Evolutionary conservation across 2,113 vertebrate genomes (phyloP).

Genomic region (Trogon surrucura): DNA sequence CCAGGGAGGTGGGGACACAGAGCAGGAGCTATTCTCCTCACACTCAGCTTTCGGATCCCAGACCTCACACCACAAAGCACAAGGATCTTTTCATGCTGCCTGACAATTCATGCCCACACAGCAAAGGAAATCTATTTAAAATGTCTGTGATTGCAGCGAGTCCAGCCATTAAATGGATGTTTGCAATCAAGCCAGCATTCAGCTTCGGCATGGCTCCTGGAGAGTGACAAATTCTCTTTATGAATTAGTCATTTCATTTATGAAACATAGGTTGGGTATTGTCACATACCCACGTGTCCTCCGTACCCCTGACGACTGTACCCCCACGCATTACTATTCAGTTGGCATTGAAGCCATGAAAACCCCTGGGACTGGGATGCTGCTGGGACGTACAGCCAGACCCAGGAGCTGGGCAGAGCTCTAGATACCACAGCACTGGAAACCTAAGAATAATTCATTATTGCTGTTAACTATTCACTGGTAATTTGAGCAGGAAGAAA

Average conservation of each 20-base stretch:
- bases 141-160: neutral
- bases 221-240: constrained; percentile 42
- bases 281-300: constrained; percentile 18
- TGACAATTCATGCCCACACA: neutral
- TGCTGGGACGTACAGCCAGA: neutral
- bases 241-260: constrained; percentile 65
- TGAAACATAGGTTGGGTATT: constrained; percentile 47
- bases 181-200: constrained; percentile 65
- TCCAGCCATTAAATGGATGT: constrained; percentile 18
- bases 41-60: neutral
- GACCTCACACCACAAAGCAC: neutral
- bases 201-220: neutral
- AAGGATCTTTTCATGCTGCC: constrained; percentile 11
- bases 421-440: neutral
- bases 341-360: neutral
- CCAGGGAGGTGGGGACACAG: neutral
- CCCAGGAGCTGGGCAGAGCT: neutral
- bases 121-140: neutral
- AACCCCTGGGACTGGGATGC: neutral
- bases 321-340: neutral
- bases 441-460: neutral
- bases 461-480: neutral
- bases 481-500: neutral
- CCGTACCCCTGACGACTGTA: neutral
- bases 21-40: neutral